A percentile compares a stretch with the other conserved stretches of the same genome.
Conservation (phyloP, 1,140 invertebrate genomes). For the Periplaneta americana region DNA sequence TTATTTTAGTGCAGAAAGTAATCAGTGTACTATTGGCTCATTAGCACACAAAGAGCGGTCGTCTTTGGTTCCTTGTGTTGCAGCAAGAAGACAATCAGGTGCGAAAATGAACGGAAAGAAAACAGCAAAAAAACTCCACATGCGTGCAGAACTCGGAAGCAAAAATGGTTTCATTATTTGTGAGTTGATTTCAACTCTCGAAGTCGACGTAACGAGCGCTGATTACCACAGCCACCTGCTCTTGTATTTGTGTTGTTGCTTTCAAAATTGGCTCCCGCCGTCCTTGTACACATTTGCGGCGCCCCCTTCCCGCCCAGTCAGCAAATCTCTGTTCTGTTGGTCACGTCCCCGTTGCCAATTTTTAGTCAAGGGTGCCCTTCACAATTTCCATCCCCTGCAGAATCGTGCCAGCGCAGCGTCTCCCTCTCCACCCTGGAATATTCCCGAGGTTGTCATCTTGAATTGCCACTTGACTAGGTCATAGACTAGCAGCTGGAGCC, state of each 20-base stretch:
- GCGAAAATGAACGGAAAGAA: too few species aligned
- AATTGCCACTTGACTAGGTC: neutral
- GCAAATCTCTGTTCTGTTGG: neutral
- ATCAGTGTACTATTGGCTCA: too few species aligned
- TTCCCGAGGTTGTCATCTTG: neutral
- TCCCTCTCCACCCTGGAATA: neutral
- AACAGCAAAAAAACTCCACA: too few species aligned
- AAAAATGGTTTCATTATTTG: too few species aligned
- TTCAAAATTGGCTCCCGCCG: neutral
- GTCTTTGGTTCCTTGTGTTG: too few species aligned
- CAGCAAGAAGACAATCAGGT: too few species aligned
- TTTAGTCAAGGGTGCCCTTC: neutral
- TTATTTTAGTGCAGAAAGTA: too few species aligned
- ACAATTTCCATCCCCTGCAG: neutral
- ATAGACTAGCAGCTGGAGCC: neutral
- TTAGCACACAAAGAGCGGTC: too few species aligned
- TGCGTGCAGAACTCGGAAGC: too few species aligned
- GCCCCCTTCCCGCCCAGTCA: neutral
- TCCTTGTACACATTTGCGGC: neutral
- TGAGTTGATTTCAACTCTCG: too few species aligned
- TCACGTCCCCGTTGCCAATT: neutral
- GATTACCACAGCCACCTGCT: too few species aligned
- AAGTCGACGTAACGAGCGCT: too few species aligned
- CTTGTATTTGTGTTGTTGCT: neutral
- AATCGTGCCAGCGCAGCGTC: neutral